These are phyloP conservation scores for Melanaphis sacchari DNA, from an alignment of 1,140 invertebrate genomes.

Conservation along the genomic window DNA sequence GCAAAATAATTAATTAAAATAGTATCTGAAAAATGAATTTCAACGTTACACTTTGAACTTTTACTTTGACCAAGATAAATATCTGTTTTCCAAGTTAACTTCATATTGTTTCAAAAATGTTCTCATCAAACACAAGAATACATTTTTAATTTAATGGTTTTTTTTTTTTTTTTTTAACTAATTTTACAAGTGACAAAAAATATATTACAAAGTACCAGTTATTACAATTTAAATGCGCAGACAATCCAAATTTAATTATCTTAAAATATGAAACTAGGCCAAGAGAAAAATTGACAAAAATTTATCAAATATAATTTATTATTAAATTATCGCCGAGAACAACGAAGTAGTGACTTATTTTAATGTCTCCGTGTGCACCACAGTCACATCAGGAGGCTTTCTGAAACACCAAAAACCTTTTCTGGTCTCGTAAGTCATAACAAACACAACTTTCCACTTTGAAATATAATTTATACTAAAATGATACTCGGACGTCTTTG, in stretches of 20 bases:
- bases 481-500: neutral
- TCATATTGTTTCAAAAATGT: neutral
- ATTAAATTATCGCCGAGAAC: neutral
- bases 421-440: constrained; percentile 9
- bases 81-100: neutral
- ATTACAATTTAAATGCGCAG: neutral
- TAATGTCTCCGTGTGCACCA: neutral
- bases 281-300: constrained; percentile 5
- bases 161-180: neutral
- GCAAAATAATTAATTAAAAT: neutral
- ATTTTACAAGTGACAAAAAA: neutral
- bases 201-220: neutral
- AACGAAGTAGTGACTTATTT: constrained; percentile 2
- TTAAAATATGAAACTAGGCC: neutral
- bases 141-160: neutral
- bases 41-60: neutral
- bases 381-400: constrained; percentile 10
- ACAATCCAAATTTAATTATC: neutral
- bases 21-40: neutral
- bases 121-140: neutral
- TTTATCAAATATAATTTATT: neutral
- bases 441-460: constrained; percentile 48
- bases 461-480: constrained; percentile 13
- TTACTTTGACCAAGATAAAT: neutral
- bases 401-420: constrained; percentile 33